These are phyloP conservation scores for Mellivora capensis DNA, from an alignment of 2,113 vertebrate species.

Conservation along the genomic window DNA sequence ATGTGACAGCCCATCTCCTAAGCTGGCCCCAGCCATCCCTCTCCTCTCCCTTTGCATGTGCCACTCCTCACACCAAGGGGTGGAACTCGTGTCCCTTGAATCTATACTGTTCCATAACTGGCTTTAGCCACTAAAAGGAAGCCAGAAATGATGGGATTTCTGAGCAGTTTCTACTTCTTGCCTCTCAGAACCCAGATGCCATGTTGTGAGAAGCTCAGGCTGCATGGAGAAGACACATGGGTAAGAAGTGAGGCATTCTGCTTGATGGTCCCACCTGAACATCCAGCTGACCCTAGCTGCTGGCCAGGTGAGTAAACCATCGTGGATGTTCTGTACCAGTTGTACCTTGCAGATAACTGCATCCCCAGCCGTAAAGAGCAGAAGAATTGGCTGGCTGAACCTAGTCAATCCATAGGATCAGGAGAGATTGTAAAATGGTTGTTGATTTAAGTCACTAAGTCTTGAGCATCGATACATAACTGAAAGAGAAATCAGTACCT, in stretches of 20 bases:
- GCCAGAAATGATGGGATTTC: background rate
- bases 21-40: background rate
- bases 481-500: background rate
- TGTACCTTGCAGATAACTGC: background rate
- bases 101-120: background rate
- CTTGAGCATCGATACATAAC: background rate
- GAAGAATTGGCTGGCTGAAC: background rate
- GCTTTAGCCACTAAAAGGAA: background rate
- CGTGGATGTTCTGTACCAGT: background rate
- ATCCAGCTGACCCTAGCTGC: background rate
- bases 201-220: background rate
- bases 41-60: too few relatives aligned
- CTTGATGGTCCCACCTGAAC: background rate
- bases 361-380: background rate
- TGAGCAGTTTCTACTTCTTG: background rate
- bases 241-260: background rate
- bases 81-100: background rate
- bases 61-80: background rate
- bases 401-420: background rate
- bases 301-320: background rate
- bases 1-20: background rate
- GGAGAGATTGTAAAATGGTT: background rate
- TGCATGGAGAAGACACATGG: background rate
- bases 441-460: too few relatives aligned
- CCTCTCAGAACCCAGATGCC: background rate